phyloP scores from a whole-genome alignment of 2,888 invertebrate genomes.

The Neuroscelio doddi region DNA sequence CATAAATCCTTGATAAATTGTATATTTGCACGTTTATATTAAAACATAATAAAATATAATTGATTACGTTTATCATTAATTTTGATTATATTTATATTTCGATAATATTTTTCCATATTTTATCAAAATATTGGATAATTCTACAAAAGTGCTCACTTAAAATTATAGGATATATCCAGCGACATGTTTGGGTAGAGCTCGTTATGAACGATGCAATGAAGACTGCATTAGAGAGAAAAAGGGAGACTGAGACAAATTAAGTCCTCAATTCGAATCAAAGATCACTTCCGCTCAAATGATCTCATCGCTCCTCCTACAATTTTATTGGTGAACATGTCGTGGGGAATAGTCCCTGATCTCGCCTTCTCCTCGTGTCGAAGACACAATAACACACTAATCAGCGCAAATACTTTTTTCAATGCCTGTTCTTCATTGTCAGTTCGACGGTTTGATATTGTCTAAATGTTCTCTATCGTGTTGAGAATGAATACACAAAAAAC shows the following conservation, averaged over 20 bases:
- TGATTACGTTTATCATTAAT: no score
- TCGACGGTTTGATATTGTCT: constrained; percentile 8
- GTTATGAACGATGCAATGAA: constrained; percentile 3
- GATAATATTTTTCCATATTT: no score
- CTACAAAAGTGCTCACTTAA: constrained; percentile 17
- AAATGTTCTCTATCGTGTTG: no score
- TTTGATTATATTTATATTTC: no score
- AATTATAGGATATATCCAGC: constrained; percentile 32
- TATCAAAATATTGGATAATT: no score
- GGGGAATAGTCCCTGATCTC: constrained; percentile 37
- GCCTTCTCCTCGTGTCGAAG: constrained; percentile 40
- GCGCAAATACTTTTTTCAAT: constrained; percentile 45
- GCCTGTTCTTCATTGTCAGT: constrained; percentile 33
- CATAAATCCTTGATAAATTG: no score
- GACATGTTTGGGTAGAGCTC: constrained; percentile 2
- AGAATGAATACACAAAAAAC: background rate
- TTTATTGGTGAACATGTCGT: constrained; percentile 53
- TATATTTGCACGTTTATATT: no score
- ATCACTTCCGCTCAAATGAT: constrained; percentile 68
- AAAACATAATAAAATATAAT: no score
- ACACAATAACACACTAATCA: constrained; percentile 47
- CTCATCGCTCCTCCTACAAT: constrained; percentile 60
- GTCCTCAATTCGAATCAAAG: constrained; percentile 68
- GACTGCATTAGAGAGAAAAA: constrained; percentile 26
- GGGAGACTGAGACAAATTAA: constrained; percentile 60